Evolutionary conservation across 2,888 invertebrate genomes (phyloP).

Genomic region (Epistrophe eligans): DNA sequence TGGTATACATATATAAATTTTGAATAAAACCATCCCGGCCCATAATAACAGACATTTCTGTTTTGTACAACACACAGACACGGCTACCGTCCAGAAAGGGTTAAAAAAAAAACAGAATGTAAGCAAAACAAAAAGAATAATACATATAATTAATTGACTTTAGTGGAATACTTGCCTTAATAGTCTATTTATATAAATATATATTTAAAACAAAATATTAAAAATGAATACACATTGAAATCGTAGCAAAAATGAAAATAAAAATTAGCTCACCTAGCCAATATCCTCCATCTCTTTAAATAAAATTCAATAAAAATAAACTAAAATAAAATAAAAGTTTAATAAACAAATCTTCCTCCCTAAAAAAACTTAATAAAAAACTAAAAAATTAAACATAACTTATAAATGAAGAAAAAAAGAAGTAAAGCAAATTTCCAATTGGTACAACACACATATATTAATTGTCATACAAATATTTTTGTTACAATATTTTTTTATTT

Average conservation of each 20-base stretch:
- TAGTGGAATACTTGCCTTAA: conserved; percentile 78
- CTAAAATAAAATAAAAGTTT: conserved; percentile 41
- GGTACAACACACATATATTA: conserved; percentile 50
- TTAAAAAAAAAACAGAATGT: conserved; percentile 36
- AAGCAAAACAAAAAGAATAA: conserved; percentile 59
- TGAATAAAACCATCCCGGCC: conserved; percentile 42
- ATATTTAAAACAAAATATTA: conserved; percentile 63
- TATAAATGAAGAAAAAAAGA: conserved; percentile 65
- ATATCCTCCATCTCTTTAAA: conserved; percentile 73
- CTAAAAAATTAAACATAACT: conserved; percentile 25
- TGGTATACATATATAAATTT: conserved; percentile 21
- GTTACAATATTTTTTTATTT: conserved; percentile 15
- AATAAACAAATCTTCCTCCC: conserved; percentile 66
- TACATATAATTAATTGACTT: conserved; percentile 76
- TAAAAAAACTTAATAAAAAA: conserved; percentile 55
- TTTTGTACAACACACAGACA: conserved; percentile 43
- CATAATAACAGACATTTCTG: conserved; percentile 32
- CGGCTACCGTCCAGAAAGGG: conserved; percentile 74
- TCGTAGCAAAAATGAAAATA: conserved; percentile 61
- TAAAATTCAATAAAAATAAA: conserved; percentile 61
- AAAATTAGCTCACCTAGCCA: conserved; percentile 74
- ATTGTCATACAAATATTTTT: conserved; percentile 20
- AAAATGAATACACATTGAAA: conserved; percentile 70
- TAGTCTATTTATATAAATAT: conserved; percentile 77
- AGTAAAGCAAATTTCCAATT: conserved; percentile 56